Base-by-base conservation (phyloP, 64 coral and sea anemone species). In the Pocillopora damicornis region DNA sequence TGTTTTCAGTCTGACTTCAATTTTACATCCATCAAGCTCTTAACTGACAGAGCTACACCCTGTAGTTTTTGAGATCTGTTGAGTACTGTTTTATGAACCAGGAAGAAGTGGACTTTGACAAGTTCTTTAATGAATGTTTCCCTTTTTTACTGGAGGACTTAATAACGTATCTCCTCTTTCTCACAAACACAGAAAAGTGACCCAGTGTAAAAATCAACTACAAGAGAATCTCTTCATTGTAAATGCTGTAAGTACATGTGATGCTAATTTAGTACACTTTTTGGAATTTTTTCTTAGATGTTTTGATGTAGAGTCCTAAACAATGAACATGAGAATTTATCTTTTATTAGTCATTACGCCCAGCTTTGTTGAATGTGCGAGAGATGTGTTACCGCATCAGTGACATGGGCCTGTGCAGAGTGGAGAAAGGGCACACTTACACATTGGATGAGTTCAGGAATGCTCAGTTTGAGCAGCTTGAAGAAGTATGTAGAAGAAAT, bases 311-410 rank as follows among this genome's bases (percentile, higher is more conserved):
- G 35, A 79, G 20, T 22, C 58, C 35, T 1, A 66, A 34, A 64
- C 9, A 10, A 37, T 37, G 26, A 83, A 30, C 22, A 10, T 69
- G 12, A 63, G n/a, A 20, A 17, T 69, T 59, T 59, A 62, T 81
- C 23, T 17, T 57, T 26, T 51, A 35, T 1, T 65, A 98, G 96
- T 95, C 93, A 23, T 77, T 98, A 0, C 87, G 96, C 15, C 96
- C 96, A 78, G 96, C 96, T n/a, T 81, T 98, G 13, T 74, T 98
- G 22, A 98, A 98, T 88, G 96, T 98, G 2, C 87, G 96, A 23
- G 96, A 98, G 65, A 98, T 98, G 96, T 98, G 96, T 58, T 98
- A 98, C 73, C 90, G 96, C 61, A 98, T 98, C 37, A 98, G 96
- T 88, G 96, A 98, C 74, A 98, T 98, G 96, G 96, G 96, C 5